Evolutionary conservation across 2,888 invertebrate genomes (phyloP), one percentile per base, ranked within the genome.

Genomic region (Neoascia interrupta): DNA sequence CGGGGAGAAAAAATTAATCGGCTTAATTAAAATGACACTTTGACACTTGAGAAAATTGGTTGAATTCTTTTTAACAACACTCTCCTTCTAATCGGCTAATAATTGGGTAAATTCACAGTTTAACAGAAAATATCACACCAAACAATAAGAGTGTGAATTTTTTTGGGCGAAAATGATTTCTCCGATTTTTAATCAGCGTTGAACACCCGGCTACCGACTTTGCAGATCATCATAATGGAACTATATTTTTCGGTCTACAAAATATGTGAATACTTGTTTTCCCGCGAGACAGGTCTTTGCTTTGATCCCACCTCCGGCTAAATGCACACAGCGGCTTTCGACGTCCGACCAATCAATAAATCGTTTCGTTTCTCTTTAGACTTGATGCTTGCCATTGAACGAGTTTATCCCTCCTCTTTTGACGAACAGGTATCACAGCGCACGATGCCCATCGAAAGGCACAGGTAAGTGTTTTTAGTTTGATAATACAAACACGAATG

Each of bases 311-410:
- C 79, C 79, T 79, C 45, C 51, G 39, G 31, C 43, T 53, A 18
- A 66, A 47, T 49, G 72, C 23, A n/a, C 10, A 37, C 21, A 45
- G 26, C 23, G 41, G 45, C n/a, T 39, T 21, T 3, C 56, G 41
- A 56, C 0, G 21, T 61, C 54, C 79, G 23, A 61, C 79, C 79
- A 79, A 79, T 79, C 79, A 79, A 79, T 79, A 79, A 66, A 43
- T 56, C 73, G 66, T 66, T 54, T 68, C 45, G 60, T 39, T 53
- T 72, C 43, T 34, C 43, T 73, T 47, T 37, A 51, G 60, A 39
- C 34, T 16, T 49, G 72, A 53, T 73, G 31, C 58, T 54, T 58
- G 51, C 58, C 64, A 56, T 64, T 47, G 26, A 72, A 72, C 28
- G 60, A 41, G 63, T 54, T 64, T 54, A 79, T 66, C 73, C 79